Conservation (phyloP, 2,797 vertebrate genomes). For the Neomorphus geoffroyi region DNA sequence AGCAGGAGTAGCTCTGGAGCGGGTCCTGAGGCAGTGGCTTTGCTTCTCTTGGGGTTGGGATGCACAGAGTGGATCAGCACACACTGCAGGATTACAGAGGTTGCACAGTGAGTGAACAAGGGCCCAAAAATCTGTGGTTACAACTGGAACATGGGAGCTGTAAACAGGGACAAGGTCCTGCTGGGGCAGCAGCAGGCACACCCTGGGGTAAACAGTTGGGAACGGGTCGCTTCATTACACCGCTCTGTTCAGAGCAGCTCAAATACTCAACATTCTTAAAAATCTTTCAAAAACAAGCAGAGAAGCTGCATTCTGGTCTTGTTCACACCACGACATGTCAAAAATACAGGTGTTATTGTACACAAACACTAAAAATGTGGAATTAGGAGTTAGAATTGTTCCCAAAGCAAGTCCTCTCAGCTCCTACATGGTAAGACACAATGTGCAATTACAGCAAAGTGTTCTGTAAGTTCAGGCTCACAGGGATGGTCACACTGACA, state of each 20-base stretch:
- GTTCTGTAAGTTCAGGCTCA: not conserved
- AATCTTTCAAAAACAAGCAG: not conserved
- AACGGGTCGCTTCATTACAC: not conserved
- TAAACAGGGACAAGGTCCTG: accelerated
- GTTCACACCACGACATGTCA: not conserved
- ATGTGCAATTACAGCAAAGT: not conserved
- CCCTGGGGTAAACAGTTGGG: accelerated
- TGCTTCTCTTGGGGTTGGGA: not conserved
- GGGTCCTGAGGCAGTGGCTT: not conserved
- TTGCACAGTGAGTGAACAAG: not conserved
- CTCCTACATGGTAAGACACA: not conserved
- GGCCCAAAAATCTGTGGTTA: not conserved
- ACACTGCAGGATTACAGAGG: not conserved
- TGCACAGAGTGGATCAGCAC: not conserved
- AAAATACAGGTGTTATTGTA: not conserved
- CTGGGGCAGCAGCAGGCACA: not conserved
- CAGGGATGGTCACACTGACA: not conserved
- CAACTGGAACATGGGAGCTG: not conserved
- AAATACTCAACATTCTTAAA: accelerated
- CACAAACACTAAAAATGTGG: not conserved
- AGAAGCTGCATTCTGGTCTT: not conserved
- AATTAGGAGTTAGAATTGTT: not conserved
- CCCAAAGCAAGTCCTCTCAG: not conserved
- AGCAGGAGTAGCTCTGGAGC: not conserved
- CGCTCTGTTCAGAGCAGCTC: not conserved